These are phyloP conservation scores for Acyrthosiphon pisum DNA, from an alignment of 1,140 invertebrate species.

Conservation along the genomic window DNA sequence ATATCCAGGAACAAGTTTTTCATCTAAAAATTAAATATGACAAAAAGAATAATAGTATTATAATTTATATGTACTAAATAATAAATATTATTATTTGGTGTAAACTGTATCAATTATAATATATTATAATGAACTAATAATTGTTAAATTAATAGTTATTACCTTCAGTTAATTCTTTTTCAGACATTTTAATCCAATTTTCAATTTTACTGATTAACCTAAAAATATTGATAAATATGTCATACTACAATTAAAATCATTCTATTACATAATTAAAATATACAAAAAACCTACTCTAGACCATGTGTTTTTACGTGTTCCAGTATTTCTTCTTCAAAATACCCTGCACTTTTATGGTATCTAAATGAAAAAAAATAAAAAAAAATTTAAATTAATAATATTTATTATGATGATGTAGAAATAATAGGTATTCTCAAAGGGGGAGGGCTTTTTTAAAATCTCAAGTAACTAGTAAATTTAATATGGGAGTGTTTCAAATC, in stretches of 20 bases:
- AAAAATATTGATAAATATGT: not conserved
- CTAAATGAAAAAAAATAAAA: not conserved
- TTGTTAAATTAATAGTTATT: not conserved
- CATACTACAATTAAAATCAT: not conserved
- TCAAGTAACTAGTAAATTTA: no score
- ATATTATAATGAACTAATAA: not conserved
- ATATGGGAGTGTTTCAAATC: no score
- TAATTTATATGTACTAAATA: not conserved
- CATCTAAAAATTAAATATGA: not conserved
- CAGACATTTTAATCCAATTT: slow-evolving; percentile 51
- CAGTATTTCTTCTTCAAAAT: no score
- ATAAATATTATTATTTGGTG: not conserved
- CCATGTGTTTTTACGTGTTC: slow-evolving; percentile 39
- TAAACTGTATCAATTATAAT: not conserved
- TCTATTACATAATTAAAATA: not conserved
- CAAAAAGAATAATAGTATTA: not conserved
- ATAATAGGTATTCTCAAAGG: not conserved
- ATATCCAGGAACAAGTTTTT: no score
- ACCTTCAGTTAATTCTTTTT: slow-evolving; percentile 49
- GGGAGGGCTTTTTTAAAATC: not conserved
- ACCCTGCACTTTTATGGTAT: not conserved
- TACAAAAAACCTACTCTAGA: slow-evolving; percentile 2
- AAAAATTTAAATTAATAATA: not conserved
- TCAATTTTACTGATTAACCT: slow-evolving; percentile 50
- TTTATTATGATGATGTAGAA: not conserved